These are phyloP conservation scores for Lithosia quadra DNA, from an alignment of 2,888 invertebrate genomes.

Conservation along the genomic window DNA sequence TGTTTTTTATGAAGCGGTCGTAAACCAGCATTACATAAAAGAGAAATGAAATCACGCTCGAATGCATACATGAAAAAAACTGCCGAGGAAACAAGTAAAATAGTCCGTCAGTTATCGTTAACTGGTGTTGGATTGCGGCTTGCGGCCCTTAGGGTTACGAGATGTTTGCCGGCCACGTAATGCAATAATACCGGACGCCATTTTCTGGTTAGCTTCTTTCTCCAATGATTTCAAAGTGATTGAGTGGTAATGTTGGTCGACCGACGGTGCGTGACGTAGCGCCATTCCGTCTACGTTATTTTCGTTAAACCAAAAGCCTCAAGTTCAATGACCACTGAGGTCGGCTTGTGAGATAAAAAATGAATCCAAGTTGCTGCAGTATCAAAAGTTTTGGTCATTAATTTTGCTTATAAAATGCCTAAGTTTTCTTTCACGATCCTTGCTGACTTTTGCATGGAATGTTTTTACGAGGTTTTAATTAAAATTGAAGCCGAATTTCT, in stretches of 20 bases:
- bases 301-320: constrained; percentile 61
- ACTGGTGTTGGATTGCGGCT: constrained; percentile 23
- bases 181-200: constrained; percentile 51
- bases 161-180: constrained; percentile 39
- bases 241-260: constrained; percentile 53
- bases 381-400: constrained; percentile 78
- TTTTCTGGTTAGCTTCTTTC: constrained; percentile 60
- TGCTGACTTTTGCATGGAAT: constrained; percentile 31
- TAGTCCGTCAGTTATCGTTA: constrained; percentile 38
- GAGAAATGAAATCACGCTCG: constrained; percentile 54
- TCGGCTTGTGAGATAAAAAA: constrained; percentile 73
- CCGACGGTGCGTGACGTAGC: constrained; percentile 66
- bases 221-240: constrained; percentile 54
- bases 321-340: constrained; percentile 79
- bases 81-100: constrained; percentile 39
- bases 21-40: constrained; percentile 63
- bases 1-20: constrained; percentile 54
- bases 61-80: constrained; percentile 39
- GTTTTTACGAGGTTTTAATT: constrained; percentile 33
- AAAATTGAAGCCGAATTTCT: constrained; percentile 30
- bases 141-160: constrained; percentile 32
- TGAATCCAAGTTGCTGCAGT: constrained; percentile 68
- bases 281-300: constrained; percentile 72
- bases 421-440: constrained; percentile 35
- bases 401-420: constrained; percentile 67